Evolutionary conservation across 1,140 invertebrate species (phyloP), one percentile per base, ranked within the genome.

Genomic region (Olivierus martensii): DNA sequence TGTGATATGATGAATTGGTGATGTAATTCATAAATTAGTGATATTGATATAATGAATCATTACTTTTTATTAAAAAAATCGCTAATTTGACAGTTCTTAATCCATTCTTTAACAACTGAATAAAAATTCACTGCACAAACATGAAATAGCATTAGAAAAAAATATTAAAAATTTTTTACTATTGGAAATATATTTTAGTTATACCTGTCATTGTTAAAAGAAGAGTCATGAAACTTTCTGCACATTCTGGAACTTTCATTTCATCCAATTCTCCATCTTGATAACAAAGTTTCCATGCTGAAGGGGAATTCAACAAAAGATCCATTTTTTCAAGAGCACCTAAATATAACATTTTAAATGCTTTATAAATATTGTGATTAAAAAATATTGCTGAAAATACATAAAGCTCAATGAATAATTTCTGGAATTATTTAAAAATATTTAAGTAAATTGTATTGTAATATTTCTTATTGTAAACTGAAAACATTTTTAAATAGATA

Each of bases 181-280:
- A 46, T 28, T 44, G 19, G 14, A 34, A 51, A 7, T 19, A 19
- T 41, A 34, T n/a, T n/a, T n/a, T n/a, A n/a, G n/a, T n/a, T n/a
- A 14, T 34, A 60, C 52, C 57, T 19, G 60, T 63, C 50, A 64
- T 56, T 10, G 58, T 46, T 34, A 58, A 49, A 44, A 64, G 52
- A 28, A 64, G 39, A n/a, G 59, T 43, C 11, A 63, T 49, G 38
- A 64, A 63, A 34, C 54, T 49, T 52, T 64, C 63, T 11, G 55
- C 62, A 55, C 55, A 56, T 55, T 64, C 60, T 41, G 62, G 63
- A 18, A 62, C 57, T 43, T 56, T 55, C 37, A 63, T 46, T 17
- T 60, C 50, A 52, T 60, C 57, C 11, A 57, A 3, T 34, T 59
- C 57, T 9, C 36, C 36, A 50, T 59, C 55, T 38, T 56, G 51